A percentile compares a stretch with the other conserved stretches of the same genome.
Conservation (phyloP, 2,113 vertebrate species). For the Anhinga rufa region DNA sequence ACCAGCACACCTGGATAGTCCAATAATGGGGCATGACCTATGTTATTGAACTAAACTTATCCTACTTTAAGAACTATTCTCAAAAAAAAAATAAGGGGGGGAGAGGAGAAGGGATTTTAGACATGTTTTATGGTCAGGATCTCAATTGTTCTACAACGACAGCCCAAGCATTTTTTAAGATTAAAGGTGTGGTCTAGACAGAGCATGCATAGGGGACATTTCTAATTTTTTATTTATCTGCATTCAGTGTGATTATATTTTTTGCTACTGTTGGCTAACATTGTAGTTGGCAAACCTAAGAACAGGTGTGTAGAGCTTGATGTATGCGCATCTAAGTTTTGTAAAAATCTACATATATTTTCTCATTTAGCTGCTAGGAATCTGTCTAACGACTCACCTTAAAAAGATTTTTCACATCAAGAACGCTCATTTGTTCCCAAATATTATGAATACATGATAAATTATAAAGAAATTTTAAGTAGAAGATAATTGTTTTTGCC, state of each 20-base stretch:
- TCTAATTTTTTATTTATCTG: neutral
- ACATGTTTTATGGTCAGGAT: neutral
- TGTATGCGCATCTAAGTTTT: neutral
- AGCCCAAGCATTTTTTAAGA: neutral
- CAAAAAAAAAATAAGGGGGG: no score
- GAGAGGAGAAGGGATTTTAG: neutral
- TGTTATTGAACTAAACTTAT: neutral
- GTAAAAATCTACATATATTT: neutral
- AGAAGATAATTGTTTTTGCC: neutral
- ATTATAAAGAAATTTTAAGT: neutral
- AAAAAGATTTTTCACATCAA: neutral
- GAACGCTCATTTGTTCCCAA: neutral
- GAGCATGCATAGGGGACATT: neutral
- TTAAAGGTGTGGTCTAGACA: neutral
- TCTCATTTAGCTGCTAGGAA: neutral
- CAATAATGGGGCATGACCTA: neutral
- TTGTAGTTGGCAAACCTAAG: neutral
- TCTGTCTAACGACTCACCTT: neutral
- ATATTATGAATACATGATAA: neutral
- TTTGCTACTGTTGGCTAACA: neutral
- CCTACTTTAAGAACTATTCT: neutral
- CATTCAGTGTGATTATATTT: neutral
- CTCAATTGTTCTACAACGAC: fast-evolving
- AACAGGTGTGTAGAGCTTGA: neutral
- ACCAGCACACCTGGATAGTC: neutral